phyloP scores from a whole-genome alignment of 2,888 invertebrate genomes.

The Polyommatus icarus region DNA sequence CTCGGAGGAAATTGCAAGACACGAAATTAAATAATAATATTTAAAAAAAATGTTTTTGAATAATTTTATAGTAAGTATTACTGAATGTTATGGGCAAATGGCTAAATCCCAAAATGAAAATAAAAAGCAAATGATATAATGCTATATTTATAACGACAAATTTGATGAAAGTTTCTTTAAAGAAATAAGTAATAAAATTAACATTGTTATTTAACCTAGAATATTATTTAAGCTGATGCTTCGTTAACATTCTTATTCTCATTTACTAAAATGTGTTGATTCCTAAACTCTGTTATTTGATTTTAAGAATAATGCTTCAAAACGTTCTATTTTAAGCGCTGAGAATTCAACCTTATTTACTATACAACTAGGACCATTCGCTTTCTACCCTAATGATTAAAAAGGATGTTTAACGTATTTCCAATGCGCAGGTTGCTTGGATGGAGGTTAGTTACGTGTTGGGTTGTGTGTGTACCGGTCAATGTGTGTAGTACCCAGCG shows the following conservation, averaged over 20 bases:
- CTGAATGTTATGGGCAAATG: neutral
- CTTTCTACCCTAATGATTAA: conserved; percentile 32
- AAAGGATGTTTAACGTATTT: conserved; percentile 53
- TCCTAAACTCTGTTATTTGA: neutral
- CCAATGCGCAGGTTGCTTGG: conserved; percentile 81
- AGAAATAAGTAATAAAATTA: neutral
- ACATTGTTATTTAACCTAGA: neutral
- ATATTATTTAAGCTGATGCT: neutral
- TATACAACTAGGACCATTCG: neutral
- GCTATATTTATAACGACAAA: neutral
- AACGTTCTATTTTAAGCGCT: neutral
- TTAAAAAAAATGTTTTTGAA: too few species aligned
- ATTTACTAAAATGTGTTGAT: neutral
- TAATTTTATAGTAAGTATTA: neutral
- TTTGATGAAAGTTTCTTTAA: neutral
- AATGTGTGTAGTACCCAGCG: conserved; percentile 34
- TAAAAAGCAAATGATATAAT: neutral
- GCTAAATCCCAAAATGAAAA: neutral
- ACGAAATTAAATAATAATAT: neutral
- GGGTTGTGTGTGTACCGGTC: conserved; percentile 48
- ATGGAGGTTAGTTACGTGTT: conserved; percentile 80
- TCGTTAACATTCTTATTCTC: neutral
- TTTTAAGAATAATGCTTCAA: neutral
- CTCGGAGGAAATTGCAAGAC: too few species aligned
- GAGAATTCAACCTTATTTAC: neutral